A percentile compares a stretch with the other conserved stretches of the same genome.
Evolutionary conservation across 2,113 vertebrate genomes (phyloP).

Genomic region (Hydropotes inermis): DNA sequence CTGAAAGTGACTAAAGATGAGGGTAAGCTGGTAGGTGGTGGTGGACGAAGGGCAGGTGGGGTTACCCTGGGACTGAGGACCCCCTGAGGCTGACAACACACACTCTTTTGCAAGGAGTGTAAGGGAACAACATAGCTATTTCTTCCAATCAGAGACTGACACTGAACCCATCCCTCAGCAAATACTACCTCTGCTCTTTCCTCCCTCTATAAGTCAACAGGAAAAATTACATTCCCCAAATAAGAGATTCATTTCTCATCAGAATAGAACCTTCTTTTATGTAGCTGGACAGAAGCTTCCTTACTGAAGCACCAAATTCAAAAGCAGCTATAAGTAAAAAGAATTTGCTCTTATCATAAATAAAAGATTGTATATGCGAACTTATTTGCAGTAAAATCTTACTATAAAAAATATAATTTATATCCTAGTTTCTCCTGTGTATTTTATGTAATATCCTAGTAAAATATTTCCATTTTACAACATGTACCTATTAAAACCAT

Average conservation of each 20-base stretch:
- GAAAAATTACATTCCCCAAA: slow-evolving; percentile 53
- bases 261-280: slow-evolving; percentile 65
- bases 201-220: slow-evolving; percentile 41
- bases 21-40: neutral
- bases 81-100: neutral
- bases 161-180: neutral
- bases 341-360: slow-evolving; percentile 73
- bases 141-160: neutral
- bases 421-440: slow-evolving; percentile 68
- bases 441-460: slow-evolving; percentile 74
- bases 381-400: slow-evolving; percentile 78
- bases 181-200: neutral
- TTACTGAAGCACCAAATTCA: slow-evolving; percentile 56
- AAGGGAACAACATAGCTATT: neutral
- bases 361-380: slow-evolving; percentile 73
- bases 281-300: slow-evolving; percentile 64
- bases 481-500: slow-evolving; percentile 76
- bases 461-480: slow-evolving; percentile 77
- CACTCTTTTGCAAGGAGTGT: neutral
- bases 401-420: slow-evolving; percentile 76
- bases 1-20: neutral
- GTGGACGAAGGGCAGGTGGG: neutral
- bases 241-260: slow-evolving; percentile 65
- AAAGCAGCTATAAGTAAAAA: slow-evolving; percentile 68
- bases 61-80: neutral